Percentiles rank a stretch among this genome's conserved stretches.
Evolutionary conservation across 92 coral and sea anemone genomes (phyloP).

Genomic region (Montipora capitata): DNA sequence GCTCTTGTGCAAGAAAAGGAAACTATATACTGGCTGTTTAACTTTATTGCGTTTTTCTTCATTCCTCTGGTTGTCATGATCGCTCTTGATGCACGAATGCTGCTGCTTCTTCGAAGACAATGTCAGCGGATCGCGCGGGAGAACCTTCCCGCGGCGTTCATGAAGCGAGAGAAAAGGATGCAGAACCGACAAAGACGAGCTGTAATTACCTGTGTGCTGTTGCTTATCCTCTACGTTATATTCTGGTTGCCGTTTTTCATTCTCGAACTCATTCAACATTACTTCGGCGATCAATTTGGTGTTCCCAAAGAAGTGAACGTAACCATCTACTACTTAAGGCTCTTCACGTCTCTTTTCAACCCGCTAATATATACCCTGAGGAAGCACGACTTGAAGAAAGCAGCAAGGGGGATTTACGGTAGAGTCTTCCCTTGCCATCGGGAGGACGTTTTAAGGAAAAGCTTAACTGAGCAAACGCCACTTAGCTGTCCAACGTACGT

Average conservation of each 20-base stretch:
- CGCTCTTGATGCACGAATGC: slow-evolving; percentile 34
- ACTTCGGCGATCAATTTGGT: background rate
- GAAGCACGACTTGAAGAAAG: slow-evolving; percentile 34
- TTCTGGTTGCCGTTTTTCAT: slow-evolving; percentile 50
- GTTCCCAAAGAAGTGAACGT: background rate
- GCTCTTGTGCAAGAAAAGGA: slow-evolving; percentile 1
- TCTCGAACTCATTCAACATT: slow-evolving; percentile 6
- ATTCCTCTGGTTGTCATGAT: slow-evolving; percentile 40
- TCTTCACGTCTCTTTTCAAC: slow-evolving; percentile 36
- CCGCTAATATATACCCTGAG: slow-evolving; percentile 51
- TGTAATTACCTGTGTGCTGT: slow-evolving; percentile 44
- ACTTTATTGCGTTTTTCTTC: slow-evolving; percentile 27
- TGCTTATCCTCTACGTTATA: slow-evolving; percentile 37
- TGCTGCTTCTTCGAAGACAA: slow-evolving; percentile 37
- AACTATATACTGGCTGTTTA: slow-evolving; percentile 2
- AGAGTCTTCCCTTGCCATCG: slow-evolving; percentile 1
- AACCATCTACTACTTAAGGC: slow-evolving; percentile 19
- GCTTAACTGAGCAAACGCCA: background rate
- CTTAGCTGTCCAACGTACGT: background rate
- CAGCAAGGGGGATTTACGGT: background rate
- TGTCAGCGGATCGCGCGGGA: slow-evolving; percentile 39
- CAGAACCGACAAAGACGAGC: slow-evolving; percentile 40
- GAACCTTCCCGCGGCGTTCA: slow-evolving; percentile 23
- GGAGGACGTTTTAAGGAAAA: background rate
- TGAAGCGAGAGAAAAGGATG: slow-evolving; percentile 28